A percentile compares a stretch with the other conserved stretches of the same genome.
Conservation (phyloP, 2,797 vertebrate genomes). For the Acipenser transmontanus region DNA sequence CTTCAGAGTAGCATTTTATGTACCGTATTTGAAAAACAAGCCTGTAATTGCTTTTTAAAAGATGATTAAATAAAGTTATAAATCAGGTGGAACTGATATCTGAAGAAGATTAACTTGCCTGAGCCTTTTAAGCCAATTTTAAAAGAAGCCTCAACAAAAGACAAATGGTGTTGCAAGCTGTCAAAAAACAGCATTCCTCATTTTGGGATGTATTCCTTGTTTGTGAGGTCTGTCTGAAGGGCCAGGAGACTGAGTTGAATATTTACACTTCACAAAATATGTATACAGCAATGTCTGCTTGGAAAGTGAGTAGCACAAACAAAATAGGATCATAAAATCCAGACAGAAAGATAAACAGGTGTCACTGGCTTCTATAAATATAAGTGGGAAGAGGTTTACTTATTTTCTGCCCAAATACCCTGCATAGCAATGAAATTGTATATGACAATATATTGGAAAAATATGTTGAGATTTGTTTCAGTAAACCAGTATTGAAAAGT, state of each 20-base stretch:
- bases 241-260: conserved; percentile 22
- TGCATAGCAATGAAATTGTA: too few relatives aligned
- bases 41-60: conserved; percentile 32
- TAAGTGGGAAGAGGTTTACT: neutral
- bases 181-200: conserved; percentile 29
- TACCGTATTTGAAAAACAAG: conserved; percentile 26
- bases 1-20: conserved; percentile 17
- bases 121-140: conserved; percentile 28
- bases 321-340: neutral
- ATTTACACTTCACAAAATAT: conserved; percentile 13
- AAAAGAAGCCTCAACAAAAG: conserved; percentile 28
- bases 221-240: conserved; percentile 12
- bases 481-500: too few relatives aligned
- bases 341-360: neutral
- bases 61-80: conserved; percentile 35
- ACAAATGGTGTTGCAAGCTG: conserved; percentile 22
- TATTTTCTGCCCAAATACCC: neutral
- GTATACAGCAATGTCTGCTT: neutral
- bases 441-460: too few relatives aligned
- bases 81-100: conserved; percentile 26
- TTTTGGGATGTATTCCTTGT: conserved; percentile 35
- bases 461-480: too few relatives aligned
- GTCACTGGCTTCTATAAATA: neutral
- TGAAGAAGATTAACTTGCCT: conserved; percentile 29
- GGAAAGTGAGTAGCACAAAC: conserved; percentile 3